Conservation (phyloP, 2,113 vertebrate genomes). For the Globicephala melas region DNA sequence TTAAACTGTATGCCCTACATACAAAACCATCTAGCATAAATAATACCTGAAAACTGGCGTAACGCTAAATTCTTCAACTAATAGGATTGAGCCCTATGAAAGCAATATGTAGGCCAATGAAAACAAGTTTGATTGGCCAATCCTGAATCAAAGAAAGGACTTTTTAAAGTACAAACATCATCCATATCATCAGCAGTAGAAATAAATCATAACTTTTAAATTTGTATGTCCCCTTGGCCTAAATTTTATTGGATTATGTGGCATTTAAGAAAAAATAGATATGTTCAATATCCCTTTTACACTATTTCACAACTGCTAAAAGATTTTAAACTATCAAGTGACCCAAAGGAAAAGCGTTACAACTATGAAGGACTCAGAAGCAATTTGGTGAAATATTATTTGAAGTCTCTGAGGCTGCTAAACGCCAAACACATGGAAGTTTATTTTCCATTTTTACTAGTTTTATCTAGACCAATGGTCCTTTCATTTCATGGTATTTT, state of each 20-base stretch:
- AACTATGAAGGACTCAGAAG: slow-evolving; percentile 16
- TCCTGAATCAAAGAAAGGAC: slow-evolving; percentile 19
- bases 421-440: slow-evolving; percentile 35
- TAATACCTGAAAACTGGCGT: slow-evolving; percentile 55
- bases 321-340: slow-evolving; percentile 26
- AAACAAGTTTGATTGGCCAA: not conserved
- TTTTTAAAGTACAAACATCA: not conserved
- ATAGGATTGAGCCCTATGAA: slow-evolving; percentile 54
- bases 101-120: not conserved
- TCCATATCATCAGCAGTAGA: not conserved
- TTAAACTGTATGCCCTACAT: slow-evolving; percentile 69
- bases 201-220: slow-evolving; percentile 13
- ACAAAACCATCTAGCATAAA: slow-evolving; percentile 69
- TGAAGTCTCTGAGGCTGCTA: slow-evolving; percentile 49
- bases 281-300: not conserved
- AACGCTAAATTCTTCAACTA: slow-evolving; percentile 55
- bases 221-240: not conserved
- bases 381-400: slow-evolving; percentile 60
- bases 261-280: slow-evolving; percentile 15
- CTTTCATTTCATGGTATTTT: slow-evolving; percentile 52
- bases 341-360: slow-evolving; percentile 36
- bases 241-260: not conserved
- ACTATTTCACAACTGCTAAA: not conserved
- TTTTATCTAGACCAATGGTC: not conserved
- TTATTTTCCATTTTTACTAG: slow-evolving; percentile 51